Evolutionary conservation across 2,888 invertebrate species (phyloP).

Genomic region (Ophioninae sp.): DNA sequence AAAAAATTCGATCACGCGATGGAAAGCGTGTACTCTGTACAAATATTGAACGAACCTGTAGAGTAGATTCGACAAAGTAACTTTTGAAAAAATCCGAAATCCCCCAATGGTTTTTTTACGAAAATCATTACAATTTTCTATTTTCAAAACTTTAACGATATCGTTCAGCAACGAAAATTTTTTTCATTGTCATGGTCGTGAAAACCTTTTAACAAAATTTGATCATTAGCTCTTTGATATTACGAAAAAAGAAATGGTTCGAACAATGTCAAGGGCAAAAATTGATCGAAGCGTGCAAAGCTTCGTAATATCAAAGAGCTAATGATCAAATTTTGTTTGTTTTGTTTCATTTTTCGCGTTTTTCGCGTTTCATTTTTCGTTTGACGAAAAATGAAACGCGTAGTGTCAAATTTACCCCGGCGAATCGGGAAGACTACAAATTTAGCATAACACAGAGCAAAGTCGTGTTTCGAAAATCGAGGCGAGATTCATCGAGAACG

Average conservation of each 20-base stretch:
- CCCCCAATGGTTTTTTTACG: no score
- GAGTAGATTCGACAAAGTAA: no score
- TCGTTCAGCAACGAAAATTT: not conserved
- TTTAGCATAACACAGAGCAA: conserved; percentile 34
- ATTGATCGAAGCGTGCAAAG: not conserved
- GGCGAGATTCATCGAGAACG: not conserved
- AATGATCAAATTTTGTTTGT: no score
- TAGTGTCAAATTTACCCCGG: not conserved
- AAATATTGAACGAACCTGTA: no score
- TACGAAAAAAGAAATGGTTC: not conserved
- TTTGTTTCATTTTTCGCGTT: no score
- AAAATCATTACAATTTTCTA: no score
- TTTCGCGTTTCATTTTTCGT: no score
- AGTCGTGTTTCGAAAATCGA: conserved; percentile 22
- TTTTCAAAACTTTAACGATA: no score
- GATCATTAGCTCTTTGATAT: not conserved
- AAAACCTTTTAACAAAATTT: not conserved
- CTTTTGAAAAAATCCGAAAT: no score
- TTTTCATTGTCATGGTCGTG: not conserved
- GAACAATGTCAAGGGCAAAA: not conserved
- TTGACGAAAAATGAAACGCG: not conserved
- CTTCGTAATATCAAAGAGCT: no score
- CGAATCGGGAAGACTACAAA: conserved; percentile 14
- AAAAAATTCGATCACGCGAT: no score
- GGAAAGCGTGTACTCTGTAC: no score